Percentiles rank a stretch among this genome's conserved stretches.
phyloP scores from a whole-genome alignment of 1,140 invertebrate genomes.

The Penaeus chinensis region DNA sequence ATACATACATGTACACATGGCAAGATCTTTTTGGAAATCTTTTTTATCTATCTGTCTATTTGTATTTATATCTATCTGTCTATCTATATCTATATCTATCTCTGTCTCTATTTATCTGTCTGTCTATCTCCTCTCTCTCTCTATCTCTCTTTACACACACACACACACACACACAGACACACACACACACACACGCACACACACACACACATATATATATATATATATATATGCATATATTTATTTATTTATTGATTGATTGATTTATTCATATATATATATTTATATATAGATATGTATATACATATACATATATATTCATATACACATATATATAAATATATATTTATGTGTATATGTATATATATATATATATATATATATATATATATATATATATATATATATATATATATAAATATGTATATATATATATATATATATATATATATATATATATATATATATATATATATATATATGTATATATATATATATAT shows the following conservation, averaged over 20 bases:
- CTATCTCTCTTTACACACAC: too few species aligned
- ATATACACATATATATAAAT: background rate
- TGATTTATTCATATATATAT: too few species aligned
- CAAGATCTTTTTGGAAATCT: too few species aligned
- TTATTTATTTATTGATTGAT: too few species aligned
- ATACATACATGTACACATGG: background rate
- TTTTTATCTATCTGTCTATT: too few species aligned
- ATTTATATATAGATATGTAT: background rate
- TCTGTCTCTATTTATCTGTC: too few species aligned
- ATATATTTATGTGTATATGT: conserved; percentile 1
- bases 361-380: background rate
- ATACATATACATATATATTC: conserved; percentile 3
- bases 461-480: conserved; percentile 6
- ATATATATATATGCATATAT: too few species aligned
- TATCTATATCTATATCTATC: too few species aligned
- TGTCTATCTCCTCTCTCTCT: too few species aligned
- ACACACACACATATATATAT: too few species aligned
- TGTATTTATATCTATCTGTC: too few species aligned
- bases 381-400: background rate
- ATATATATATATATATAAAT: background rate
- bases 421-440: background rate
- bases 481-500: conserved; percentile 26
- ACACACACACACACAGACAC: too few species aligned
- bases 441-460: background rate
- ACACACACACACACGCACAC: background rate